Base-by-base conservation (phyloP, 2,113 vertebrate species). In the Dipodomys spectabilis region DNA sequence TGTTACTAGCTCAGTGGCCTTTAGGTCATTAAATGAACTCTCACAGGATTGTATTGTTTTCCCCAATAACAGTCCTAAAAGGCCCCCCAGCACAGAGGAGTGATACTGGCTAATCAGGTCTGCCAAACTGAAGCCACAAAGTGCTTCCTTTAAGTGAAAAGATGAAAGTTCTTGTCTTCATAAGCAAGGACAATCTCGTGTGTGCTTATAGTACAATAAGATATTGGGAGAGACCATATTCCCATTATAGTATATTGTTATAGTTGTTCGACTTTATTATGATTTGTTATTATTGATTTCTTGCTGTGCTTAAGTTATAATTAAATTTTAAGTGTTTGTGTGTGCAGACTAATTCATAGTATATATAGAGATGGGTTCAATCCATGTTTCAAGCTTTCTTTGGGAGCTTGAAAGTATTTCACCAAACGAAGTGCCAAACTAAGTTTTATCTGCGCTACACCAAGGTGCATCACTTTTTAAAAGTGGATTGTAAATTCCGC, bases 391-490 rank as follows among this genome's bases (percentile, higher is more conserved):
- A 77, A 25, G 30, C 6, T 7, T n/a, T 22, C 30, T 8, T 19
- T 75, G 78, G 60, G 68, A 16, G 53, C 45, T 60, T 69, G 35
- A 35, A 69, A 45, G 7, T 32, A 62, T 35, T 28, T 62, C 18
- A 30, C 23, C 20, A 18, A 20, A 7, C 11, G 44, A 65, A n/a
- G 25, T 60, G 25, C 69, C 30, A 35, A 45, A 53, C 78, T 28
- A 53, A 39, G 30, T 27, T 83, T 72, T n/a, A 49, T 77, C 8
- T 93, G 27, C 44, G 35, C 77, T 81, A 22, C 6, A 3, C 15
- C 73, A 90, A 22, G 9, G 67, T 7, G 7, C 44, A n/a, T 39
- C 90, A 20, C 73, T 94, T 89, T 93, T 27, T 44, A 77, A 93
- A 64, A 44, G 32, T 13, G 35, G 8, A 10, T 82, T 83, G 78